Base-by-base conservation (phyloP, 2,888 invertebrate genomes). In the Octodonta nipae region DNA sequence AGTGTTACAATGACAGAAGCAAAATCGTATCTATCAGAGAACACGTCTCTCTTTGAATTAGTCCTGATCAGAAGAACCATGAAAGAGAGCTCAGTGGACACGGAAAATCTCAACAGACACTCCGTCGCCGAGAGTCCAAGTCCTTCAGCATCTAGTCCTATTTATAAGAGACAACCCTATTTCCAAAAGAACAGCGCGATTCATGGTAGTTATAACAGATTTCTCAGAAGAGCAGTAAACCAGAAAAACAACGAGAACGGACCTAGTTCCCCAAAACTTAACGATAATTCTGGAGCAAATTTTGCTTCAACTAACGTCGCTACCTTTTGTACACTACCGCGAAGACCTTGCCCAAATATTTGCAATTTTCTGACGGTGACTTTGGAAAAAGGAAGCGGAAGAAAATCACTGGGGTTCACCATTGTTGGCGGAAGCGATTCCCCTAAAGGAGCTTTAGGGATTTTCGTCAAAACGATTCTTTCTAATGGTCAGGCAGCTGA, bases 371-470 rank as follows among this genome's bases (percentile, higher is more conserved):
- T 77, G 43, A 81, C 80, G 0, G 74, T 82, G 11, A 73, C 77
- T 5, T 74, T 79, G 51, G 77, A 82, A 54, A 87, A 87, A 54
- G 86, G 85, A 1, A 73, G 74, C 5, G 81, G 84, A 2, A 82
- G 80, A 55, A 86, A 84, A 60, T 80, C 82, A 1, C 67, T 87
- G 16, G 87, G 87, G n/a, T 88, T 88, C 56, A 86, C 85, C 7
- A 85, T 88, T 45, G 87, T 87, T 2, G 88, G 87, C 25, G 87
- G 87, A 28, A 70, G 78, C 36, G 87, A 88, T 56, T 84, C 85
- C 17, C 82, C 84, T 2, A 75, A 81, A 55, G 86, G 85, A 35
- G 79, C 79, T 40, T 72, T 86, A 54, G 86, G 86, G 26, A 86
- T 88, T 55, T 86, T 82, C 60, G 79, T 87, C 45, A 83, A 86